phyloP scores from a whole-genome alignment of 2,113 vertebrate genomes.

The Muntiacus muntjak region DNA sequence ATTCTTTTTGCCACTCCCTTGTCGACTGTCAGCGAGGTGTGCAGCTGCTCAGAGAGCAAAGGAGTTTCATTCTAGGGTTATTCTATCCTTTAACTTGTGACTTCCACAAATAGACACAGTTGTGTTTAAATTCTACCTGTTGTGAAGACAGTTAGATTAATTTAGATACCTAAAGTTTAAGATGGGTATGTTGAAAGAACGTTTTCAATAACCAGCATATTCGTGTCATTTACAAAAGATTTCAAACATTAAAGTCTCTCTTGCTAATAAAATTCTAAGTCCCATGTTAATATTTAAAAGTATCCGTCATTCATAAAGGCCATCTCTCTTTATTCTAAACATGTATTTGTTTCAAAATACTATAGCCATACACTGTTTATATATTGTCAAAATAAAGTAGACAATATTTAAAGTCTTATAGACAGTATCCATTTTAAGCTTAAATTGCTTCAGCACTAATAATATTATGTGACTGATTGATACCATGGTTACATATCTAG shows the following conservation, averaged over 20 bases:
- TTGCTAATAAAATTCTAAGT: conserved; percentile 1
- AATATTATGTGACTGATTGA: background rate
- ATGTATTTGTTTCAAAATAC: background rate
- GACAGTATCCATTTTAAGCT: background rate
- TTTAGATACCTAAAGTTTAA: background rate
- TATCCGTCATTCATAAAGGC: background rate
- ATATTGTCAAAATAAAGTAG: background rate
- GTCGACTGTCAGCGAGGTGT: background rate
- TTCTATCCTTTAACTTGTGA: background rate
- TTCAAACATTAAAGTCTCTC: conserved; percentile 6
- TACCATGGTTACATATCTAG: background rate
- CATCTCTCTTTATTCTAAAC: background rate
- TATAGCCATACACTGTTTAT: background rate
- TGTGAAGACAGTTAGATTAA: background rate
- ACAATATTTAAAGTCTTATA: background rate
- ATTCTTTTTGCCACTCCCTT: background rate
- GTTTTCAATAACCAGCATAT: background rate
- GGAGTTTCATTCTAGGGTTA: background rate
- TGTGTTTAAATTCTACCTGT: background rate
- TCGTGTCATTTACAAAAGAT: background rate
- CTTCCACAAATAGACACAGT: background rate
- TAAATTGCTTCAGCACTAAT: background rate
- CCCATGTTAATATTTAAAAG: conserved; percentile 2
- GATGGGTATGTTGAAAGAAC: background rate
- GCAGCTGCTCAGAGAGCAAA: background rate